A percentile compares a stretch with the other conserved stretches of the same genome.
These are phyloP conservation scores for Molossus molossus DNA, from an alignment of 2,797 vertebrate species.

Conservation along the genomic window DNA sequence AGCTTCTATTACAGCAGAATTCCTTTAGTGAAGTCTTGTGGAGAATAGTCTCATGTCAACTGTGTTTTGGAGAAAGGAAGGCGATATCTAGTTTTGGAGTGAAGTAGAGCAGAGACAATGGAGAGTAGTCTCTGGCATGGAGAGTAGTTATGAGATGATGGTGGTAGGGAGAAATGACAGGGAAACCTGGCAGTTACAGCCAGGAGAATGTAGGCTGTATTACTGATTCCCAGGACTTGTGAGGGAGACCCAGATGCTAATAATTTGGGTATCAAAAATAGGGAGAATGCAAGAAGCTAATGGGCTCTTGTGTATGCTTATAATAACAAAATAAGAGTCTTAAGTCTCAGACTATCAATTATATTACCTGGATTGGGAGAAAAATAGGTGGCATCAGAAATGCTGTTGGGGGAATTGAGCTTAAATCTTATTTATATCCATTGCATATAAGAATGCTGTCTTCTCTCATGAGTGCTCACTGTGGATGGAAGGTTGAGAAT, in stretches of 20 bases:
- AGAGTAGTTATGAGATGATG: not conserved
- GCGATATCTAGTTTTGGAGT: not conserved
- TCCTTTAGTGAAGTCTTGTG: not conserved
- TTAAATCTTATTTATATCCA: not conserved
- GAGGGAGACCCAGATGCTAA: not conserved
- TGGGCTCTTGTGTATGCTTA: not conserved
- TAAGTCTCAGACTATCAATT: slow-evolving; percentile 2
- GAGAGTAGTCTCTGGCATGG: not conserved
- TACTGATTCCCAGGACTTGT: not conserved
- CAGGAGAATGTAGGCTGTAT: not conserved
- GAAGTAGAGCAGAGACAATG: not conserved
- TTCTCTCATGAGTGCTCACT: not conserved
- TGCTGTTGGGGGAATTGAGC: not conserved
- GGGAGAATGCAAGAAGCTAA: not conserved
- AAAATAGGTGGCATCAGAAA: not conserved
- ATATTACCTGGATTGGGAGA: not conserved
- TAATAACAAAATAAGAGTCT: not conserved
- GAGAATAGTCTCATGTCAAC: not conserved
- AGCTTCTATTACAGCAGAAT: not conserved
- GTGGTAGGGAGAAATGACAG: not conserved
- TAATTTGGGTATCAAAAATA: not conserved
- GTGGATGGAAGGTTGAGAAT: not conserved
- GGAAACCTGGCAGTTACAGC: not conserved
- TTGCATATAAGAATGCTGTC: not conserved
- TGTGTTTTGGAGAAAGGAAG: not conserved